Percentiles rank a stretch among this genome's conserved stretches.
phyloP scores from a whole-genome alignment of 2,113 vertebrate genomes.

The Hepsetus odoe region DNA sequence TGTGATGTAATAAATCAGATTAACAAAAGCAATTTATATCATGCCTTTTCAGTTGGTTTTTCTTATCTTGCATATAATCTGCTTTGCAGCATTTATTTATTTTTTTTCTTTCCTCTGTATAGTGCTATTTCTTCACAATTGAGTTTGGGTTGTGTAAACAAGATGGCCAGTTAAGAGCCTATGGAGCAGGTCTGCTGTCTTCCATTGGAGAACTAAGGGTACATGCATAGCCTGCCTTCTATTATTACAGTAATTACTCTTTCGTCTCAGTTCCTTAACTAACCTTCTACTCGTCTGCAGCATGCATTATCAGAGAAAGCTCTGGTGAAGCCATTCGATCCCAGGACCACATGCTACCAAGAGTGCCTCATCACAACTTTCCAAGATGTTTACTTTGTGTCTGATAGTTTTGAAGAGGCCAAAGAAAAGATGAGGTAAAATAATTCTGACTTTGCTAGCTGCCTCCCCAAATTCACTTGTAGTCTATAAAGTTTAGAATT shows the following conservation, averaged over 20 bases:
- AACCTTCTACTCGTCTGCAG: slow-evolving; percentile 69
- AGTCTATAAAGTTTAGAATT: not conserved
- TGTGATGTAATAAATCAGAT: not conserved
- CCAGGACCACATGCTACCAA: slow-evolving; percentile 87
- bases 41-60: too few relatives aligned
- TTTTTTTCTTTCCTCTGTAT: slow-evolving; percentile 46
- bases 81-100: not conserved
- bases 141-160: slow-evolving; percentile 99
- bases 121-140: slow-evolving; percentile 99
- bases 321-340: slow-evolving; percentile 85
- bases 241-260: not conserved
- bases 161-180: slow-evolving; percentile 93
- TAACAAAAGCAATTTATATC: not conserved
- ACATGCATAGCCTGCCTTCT: not conserved
- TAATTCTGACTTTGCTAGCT: not conserved
- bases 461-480: not conserved
- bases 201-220: slow-evolving; percentile 97
- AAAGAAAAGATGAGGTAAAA: slow-evolving; percentile 91
- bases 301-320: slow-evolving; percentile 89
- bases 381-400: slow-evolving; percentile 89
- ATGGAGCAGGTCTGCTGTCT: slow-evolving; percentile 93
- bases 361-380: slow-evolving; percentile 91
- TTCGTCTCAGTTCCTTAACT: not conserved
- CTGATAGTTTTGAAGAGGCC: slow-evolving; percentile 92
- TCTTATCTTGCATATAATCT: too few relatives aligned